Base-by-base conservation (phyloP, 1,140 invertebrate genomes). In the Mylabris phalerata region DNA sequence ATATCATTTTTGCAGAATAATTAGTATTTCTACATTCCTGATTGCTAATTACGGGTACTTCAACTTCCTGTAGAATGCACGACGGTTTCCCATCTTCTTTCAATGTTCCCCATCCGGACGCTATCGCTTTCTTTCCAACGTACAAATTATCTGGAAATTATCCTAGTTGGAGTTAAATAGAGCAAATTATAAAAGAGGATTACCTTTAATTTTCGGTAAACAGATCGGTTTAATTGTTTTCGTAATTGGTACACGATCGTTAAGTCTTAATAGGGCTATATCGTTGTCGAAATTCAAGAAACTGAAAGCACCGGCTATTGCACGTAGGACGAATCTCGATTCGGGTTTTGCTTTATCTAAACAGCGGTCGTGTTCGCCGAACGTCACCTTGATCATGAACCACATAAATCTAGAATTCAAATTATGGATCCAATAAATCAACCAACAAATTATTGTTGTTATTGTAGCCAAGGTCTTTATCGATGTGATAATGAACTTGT, bases 311-410 rank as follows among this genome's bases (percentile, higher is more conserved):
- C 89, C 87, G 1, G 82, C 77, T 42, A 88, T 82, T 9, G 86
- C 84, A 24, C 88, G 75, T 9, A 90, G 73, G 7, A 90, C 82
- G 69, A 88, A 91, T 55, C 88, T 78, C 0, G 86, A 86, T 75
- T 90, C 88, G 0, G 86, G 85, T 43, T 80, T 75, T 32, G 69
- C 70, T 46, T 81, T 84, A n/a, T 84, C 80, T 60, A 84, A 80
- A 70, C 89, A 92, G n/a, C 88, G 80, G 71, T 92, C 86, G 67
- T 90, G 87, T 68, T 91, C 88, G 0, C 88, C 88, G 65, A 92
- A 87, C 9, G 88, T 90, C 25, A 90, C 87, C 73, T 89, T 89
- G 67, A 92, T 90, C 87, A 92, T 87, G 72, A 90, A 90, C 88
- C 88, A 92, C 85, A 92, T 89, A 67, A 90, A 90, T 48, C 87